These are phyloP conservation scores for Mamestra configurata DNA, from an alignment of 1,140 invertebrate genomes.

Conservation along the genomic window DNA sequence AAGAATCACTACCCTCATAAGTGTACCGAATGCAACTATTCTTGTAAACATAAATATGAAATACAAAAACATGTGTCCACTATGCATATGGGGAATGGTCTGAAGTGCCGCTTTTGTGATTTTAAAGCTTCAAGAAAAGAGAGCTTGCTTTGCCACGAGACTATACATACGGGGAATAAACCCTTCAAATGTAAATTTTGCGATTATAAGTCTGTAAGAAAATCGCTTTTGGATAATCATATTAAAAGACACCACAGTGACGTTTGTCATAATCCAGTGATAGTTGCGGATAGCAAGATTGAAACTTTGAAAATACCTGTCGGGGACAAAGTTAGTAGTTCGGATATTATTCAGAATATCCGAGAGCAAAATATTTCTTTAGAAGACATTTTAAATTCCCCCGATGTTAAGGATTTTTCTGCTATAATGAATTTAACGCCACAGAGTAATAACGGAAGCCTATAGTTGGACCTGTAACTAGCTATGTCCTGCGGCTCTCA, in stretches of 20 bases:
- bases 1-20: constrained; percentile 69
- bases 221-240: constrained; percentile 66
- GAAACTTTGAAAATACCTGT: constrained; percentile 61
- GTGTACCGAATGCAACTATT: constrained; percentile 68
- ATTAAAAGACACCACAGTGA: constrained; percentile 66
- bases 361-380: neutral
- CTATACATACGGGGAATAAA: constrained; percentile 72
- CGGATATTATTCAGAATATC: neutral
- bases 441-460: neutral
- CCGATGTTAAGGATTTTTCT: neutral
- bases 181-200: constrained; percentile 70
- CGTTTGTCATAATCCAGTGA: constrained; percentile 55
- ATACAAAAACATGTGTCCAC: constrained; percentile 66
- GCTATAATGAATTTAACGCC: neutral
- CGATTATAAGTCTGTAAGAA: constrained; percentile 66
- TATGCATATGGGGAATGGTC: constrained; percentile 64
- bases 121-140: constrained; percentile 69
- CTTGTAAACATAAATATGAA: constrained; percentile 73
- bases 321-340: neutral
- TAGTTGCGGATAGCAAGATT: constrained; percentile 65
- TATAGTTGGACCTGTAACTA: no score
- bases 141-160: constrained; percentile 69
- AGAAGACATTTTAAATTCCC: neutral
- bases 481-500: neutral
- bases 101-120: constrained; percentile 74